These are phyloP conservation scores for Hephaestus fuliginosus DNA, from an alignment of 2,797 vertebrate species.

Conservation along the genomic window DNA sequence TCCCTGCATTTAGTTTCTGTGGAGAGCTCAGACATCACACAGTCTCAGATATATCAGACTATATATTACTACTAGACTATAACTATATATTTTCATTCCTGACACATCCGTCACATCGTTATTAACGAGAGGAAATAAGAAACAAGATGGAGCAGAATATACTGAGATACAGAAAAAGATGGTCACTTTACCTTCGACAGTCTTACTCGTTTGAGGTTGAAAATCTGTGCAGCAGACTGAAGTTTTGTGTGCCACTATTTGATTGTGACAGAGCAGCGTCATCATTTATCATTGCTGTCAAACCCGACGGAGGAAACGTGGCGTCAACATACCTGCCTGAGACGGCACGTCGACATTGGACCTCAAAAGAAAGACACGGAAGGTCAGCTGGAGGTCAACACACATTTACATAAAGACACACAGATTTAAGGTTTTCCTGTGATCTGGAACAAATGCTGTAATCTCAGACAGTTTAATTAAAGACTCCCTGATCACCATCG, in stretches of 20 bases:
- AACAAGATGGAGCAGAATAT: background rate
- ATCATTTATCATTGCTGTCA: constrained; percentile 15
- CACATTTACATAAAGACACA: no score
- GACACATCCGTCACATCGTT: background rate
- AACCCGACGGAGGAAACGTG: background rate
- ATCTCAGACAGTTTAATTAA: background rate
- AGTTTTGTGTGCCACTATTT: constrained; percentile 5
- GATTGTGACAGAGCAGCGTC: constrained; percentile 7
- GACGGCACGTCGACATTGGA: background rate
- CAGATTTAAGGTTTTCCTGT: background rate
- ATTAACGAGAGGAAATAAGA: background rate
- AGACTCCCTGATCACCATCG: background rate
- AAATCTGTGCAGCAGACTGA: background rate
- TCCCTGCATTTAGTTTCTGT: background rate
- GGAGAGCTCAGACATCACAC: background rate
- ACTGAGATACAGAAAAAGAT: background rate
- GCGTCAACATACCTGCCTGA: constrained; percentile 14
- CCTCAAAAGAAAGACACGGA: background rate
- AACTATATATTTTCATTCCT: background rate
- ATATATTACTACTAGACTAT: no score
- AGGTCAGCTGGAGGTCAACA: background rate
- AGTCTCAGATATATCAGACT: background rate
- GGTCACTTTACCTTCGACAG: background rate
- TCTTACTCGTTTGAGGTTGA: no score
- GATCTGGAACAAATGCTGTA: background rate